Percentiles rank a stretch among this genome's conserved stretches.
Conservation (phyloP, 2,797 vertebrate species). For the Bradypodion ventrale region DNA sequence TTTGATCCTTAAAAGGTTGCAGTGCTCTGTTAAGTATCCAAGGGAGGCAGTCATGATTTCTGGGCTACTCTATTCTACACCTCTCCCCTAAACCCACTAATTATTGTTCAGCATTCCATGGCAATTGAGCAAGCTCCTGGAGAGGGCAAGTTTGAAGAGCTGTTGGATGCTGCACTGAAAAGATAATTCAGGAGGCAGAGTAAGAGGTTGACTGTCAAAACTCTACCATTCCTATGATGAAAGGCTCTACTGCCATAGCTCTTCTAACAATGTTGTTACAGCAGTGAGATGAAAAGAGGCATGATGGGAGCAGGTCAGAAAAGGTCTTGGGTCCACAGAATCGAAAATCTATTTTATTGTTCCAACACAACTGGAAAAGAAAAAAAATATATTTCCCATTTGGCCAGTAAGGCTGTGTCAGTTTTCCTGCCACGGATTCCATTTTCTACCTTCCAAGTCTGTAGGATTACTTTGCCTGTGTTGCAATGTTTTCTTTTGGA, state of each 20-base stretch:
- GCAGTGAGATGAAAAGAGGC: not conserved
- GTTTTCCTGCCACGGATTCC: not conserved
- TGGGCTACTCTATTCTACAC: not conserved
- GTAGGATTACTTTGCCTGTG: not conserved
- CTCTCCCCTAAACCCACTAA: not conserved
- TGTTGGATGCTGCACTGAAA: not conserved
- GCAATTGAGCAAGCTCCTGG: not conserved
- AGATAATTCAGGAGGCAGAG: not conserved
- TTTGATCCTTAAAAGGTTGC: too few species aligned
- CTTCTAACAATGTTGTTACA: not conserved
- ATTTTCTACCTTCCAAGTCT: not conserved
- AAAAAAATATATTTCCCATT: not conserved
- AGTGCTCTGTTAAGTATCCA: not conserved
- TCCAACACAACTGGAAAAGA: not conserved
- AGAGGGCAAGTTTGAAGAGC: not conserved
- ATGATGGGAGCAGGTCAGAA: not conserved
- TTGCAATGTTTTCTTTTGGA: not conserved
- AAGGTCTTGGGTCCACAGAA: not conserved
- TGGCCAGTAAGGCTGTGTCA: not conserved
- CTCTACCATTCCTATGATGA: not conserved
- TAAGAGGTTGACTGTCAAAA: not conserved
- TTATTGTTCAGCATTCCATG: not conserved
- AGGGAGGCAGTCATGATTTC: not conserved
- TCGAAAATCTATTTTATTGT: not conserved
- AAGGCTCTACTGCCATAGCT: not conserved